Base-by-base conservation (phyloP, 2,113 vertebrate genomes). In the Mormyrus lacerda region DNA sequence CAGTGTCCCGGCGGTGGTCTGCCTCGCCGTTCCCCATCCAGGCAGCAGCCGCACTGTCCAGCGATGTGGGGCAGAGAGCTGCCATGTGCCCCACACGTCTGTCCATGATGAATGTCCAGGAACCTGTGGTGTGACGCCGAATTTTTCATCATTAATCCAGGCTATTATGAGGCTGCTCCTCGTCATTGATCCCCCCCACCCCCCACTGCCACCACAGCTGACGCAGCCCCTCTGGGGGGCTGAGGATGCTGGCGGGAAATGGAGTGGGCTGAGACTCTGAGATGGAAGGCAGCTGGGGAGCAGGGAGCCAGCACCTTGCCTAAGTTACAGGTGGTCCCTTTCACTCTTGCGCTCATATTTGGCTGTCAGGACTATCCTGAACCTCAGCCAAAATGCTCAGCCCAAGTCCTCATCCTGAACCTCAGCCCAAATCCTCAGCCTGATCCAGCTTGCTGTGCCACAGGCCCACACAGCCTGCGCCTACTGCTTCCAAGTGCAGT, bases 111-210 rank as follows among this genome's bases (percentile, higher is more conserved):
- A 97, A 99, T 98, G 97, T 96, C 95, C 92, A 93, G 92, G 93
- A 95, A 94, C 95, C 95, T 94, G 90, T 94, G 90, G 93, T 94
- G 95, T 97, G 97, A 98, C 96, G 95, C 96, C 95, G 95, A 96
- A 98, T 99, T 98, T 97, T 98, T 99, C 98, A 98, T 99, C 98
- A 98, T 99, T 99, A 99, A 98, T 99, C 94, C 86, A 90, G 93
- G 91, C 96, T 94, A 96, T 98, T 98, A 98, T 97, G 96, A 96
- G 96, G 94, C 94, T 95, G 96, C 95, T 96, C 96, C 95, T 94
- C 96, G 85, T 94, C 97, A 98, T 98, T 98, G 97, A 98, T 99
- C 97, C 93, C 92, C 88, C 95, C 27, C 24, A 5, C n/a, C 53
- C 53, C 50, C 85, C 39, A 58, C 79, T 65, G 88, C 90, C 91